A percentile compares a stretch with the other conserved stretches of the same genome.
phyloP scores from a whole-genome alignment of 2,113 vertebrate genomes.

The Condylura cristata region DNA sequence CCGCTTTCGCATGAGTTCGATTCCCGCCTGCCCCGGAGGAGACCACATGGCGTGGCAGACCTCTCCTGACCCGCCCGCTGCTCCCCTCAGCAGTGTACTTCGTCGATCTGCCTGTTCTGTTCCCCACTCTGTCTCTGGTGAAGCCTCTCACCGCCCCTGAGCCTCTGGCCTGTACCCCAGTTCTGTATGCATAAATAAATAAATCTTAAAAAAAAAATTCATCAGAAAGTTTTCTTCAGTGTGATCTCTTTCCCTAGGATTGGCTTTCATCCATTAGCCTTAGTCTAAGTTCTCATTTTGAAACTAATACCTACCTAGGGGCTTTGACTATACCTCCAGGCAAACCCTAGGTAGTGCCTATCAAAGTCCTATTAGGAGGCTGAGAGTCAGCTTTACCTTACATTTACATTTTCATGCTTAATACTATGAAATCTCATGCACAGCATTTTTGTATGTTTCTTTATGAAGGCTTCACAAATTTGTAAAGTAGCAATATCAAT shows the following conservation, averaged over 20 bases:
- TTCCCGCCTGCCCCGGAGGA: no score
- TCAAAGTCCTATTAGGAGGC: not conserved
- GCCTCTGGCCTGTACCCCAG: no score
- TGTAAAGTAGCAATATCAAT: not conserved
- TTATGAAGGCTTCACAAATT: constrained; percentile 12
- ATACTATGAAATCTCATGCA: not conserved
- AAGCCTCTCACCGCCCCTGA: no score
- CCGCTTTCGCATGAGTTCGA: no score
- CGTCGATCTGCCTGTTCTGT: no score
- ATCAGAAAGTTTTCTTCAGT: constrained; percentile 8
- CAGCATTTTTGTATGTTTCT: not conserved
- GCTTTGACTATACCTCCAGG: not conserved
- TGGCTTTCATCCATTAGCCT: not conserved
- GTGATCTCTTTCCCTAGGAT: not conserved
- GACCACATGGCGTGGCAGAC: no score
- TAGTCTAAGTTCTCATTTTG: not conserved
- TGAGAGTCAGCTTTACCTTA: not conserved
- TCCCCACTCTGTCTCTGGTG: no score
- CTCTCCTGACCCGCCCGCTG: no score
- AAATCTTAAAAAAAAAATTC: no score
- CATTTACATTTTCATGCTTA: not conserved
- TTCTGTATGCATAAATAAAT: no score
- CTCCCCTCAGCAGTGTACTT: no score
- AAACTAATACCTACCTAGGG: not conserved
- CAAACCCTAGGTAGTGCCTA: not conserved